Percentiles rank a stretch among this genome's conserved stretches.
Evolutionary conservation across 2,888 invertebrate genomes (phyloP).

Genomic region (Nasonovia ribisnigri): DNA sequence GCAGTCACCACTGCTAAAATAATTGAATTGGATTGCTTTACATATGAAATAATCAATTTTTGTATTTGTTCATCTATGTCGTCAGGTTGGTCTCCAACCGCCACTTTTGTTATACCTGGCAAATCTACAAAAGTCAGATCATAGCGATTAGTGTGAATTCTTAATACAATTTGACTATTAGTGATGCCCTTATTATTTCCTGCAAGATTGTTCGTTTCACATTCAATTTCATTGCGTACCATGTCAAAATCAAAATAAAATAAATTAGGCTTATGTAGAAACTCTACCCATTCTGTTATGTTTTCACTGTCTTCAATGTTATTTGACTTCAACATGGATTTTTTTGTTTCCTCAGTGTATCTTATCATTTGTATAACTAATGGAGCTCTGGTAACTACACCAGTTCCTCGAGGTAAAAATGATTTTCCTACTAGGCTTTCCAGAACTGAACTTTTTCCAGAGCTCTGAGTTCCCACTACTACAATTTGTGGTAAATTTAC

Average conservation of each 20-base stretch:
- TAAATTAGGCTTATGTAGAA: constrained; percentile 91
- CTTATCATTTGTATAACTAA: constrained; percentile 93
- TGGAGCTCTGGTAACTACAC: constrained; percentile 96
- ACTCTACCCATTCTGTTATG: constrained; percentile 84
- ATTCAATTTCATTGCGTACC: constrained; percentile 91
- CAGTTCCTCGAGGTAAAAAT: constrained; percentile 96
- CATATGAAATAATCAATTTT: constrained; percentile 86
- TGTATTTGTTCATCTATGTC: constrained; percentile 96
- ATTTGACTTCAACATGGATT: constrained; percentile 71
- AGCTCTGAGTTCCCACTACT: constrained; percentile 99
- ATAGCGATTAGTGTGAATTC: constrained; percentile 95
- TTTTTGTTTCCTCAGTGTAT: constrained; percentile 86
- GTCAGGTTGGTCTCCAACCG: constrained; percentile 98
- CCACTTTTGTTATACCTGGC: constrained; percentile 77
- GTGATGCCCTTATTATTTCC: constrained; percentile 97
- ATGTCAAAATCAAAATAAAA: constrained; percentile 91
- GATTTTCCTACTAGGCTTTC: constrained; percentile 97
- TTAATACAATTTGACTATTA: constrained; percentile 93
- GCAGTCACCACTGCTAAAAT: constrained; percentile 97
- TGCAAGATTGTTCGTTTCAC: constrained; percentile 93
- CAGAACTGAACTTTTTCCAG: constrained; percentile 98
- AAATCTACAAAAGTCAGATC: constrained; percentile 96
- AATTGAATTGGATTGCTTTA: constrained; percentile 96
- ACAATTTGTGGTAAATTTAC: constrained; percentile 99
- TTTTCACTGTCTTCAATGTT: constrained; percentile 70